Evolutionary conservation across 2,113 vertebrate species (phyloP), one percentile per base, ranked within the genome.

Genomic region (Dicerorhinus sumatrensis): DNA sequence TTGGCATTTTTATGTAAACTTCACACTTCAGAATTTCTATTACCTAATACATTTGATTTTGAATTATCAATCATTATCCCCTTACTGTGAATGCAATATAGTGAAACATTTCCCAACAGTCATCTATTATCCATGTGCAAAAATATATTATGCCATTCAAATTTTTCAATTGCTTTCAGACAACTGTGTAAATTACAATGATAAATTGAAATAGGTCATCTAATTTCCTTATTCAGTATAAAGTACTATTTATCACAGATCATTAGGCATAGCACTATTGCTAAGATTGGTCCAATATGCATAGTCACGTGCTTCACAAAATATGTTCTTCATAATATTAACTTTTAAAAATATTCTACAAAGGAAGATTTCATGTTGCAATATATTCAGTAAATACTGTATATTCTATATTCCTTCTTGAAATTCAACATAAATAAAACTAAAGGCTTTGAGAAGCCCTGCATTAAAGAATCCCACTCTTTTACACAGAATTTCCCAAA

Each of bases 161-260:
- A 84, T 12, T 80, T 97, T 95, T 92, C 51, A 54, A 7, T 56
- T 77, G 29, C 69, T 48, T 77, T 92, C 46, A 88, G 60, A 69
- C 17, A 70, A 89, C 89, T 89, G 4, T 79, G 54, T 72, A 89
- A 89, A 92, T 93, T 93, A 80, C 16, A 92, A 67, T 85, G 31
- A 85, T 48, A 79, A 51, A 80, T 51, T 80, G 11, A 69, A 89
- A 89, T 48, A 65, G 27, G 79, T 63, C 46, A 95, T 85, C 31
- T n/a, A 76, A 73, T 67, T 89, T 90, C 27, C 9, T 89, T 89
- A 79, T 39, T 60, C 80, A 90, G 27, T 6, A 85, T 80, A 48
- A 82, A 62, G 3, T 87, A 80, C 63, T 73, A 85, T 65, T 77
- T 94, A 36, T 89, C 72, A 42, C 89, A 60, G n/a, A 72, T 95